Evolutionary conservation across 2,888 invertebrate species (phyloP), one percentile per base, ranked within the genome.

Genomic region (Chrysodeixis includens): DNA sequence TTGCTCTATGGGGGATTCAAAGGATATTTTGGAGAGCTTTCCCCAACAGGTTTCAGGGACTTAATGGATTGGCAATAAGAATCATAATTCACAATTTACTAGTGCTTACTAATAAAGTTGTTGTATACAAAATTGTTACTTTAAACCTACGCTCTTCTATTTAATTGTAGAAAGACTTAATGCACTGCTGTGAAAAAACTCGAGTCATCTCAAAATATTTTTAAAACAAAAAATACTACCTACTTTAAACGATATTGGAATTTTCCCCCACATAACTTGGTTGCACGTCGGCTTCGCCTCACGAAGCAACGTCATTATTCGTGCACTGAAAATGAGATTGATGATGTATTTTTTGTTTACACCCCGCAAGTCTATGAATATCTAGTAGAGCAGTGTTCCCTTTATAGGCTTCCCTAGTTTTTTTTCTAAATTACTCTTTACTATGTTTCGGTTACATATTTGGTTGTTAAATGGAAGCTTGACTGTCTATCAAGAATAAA

Each of bases 211-310:
- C 14, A n/a, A 32, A 40, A 40, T 40, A 4, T n/a, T 40, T n/a
- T 40, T 40, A n/a, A 40, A 40, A 40, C 40, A 40, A 40, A 40
- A 40, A 40, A 40, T n/a, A n/a, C n/a, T n/a, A n/a, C n/a, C 40
- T 40, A 40, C 40, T 40, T 40, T 40, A n/a, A n/a, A 40, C 40
- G 40, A 40, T 40, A 40, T 40, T n/a, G 40, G 40, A 40, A n/a
- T 40, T 40, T 40, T 40, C 40, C 35, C n/a, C n/a, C 40, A 40
- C 40, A 40, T 40, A 40, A 40, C 40, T 40, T 40, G n/a, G 40
- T 40, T 40, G 40, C 40, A 40, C 40, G 40, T 40, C 40, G 40
- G 5, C 40, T 14, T 40, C 40, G 40, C 40, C 40, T 40, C 40
- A 40, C 40, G 40, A 40, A 40, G 40, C 40, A 40, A 40, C 40